Evolutionary conservation across 2,113 vertebrate genomes (phyloP).

Genomic region (Pseudorasbora parva): DNA sequence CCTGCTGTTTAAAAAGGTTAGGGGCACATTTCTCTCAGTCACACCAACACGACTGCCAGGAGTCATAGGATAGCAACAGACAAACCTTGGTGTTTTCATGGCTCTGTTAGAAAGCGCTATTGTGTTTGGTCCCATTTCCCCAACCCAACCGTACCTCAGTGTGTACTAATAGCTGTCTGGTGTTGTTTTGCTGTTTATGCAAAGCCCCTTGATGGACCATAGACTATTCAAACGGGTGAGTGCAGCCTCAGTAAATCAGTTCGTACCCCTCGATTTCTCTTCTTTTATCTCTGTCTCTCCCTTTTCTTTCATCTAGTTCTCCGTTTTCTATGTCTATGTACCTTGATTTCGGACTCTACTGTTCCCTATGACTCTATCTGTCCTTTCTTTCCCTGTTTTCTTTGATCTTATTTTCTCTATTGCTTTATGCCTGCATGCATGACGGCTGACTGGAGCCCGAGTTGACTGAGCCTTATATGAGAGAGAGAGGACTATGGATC

Average conservation of each 20-base stretch:
- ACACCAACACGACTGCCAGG: not conserved
- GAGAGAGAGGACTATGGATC: slow-evolving; percentile 63
- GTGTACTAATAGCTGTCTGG: slow-evolving; percentile 94
- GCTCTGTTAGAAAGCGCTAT: slow-evolving; percentile 53
- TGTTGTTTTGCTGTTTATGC: slow-evolving; percentile 95
- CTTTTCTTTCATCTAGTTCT: slow-evolving; percentile 41
- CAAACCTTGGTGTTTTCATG: slow-evolving; percentile 20
- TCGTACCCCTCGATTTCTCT: slow-evolving; percentile 49
- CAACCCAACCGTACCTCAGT: slow-evolving; percentile 47
- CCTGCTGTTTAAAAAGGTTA: not conserved
- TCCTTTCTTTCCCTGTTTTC: slow-evolving; percentile 59
- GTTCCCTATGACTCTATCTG: slow-evolving; percentile 42
- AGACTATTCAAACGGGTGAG: slow-evolving; percentile 99
- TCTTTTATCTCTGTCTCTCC: slow-evolving; percentile 19
- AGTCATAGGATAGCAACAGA: not conserved
- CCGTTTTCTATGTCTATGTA: slow-evolving; percentile 1
- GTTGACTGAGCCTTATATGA: slow-evolving; percentile 62
- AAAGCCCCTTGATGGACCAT: slow-evolving; percentile 99
- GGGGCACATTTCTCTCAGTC: not conserved
- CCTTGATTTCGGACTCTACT: slow-evolving; percentile 14
- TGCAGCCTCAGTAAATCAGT: slow-evolving; percentile 85
- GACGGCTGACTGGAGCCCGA: slow-evolving; percentile 70
- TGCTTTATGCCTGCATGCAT: slow-evolving; percentile 96
- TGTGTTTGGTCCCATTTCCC: slow-evolving; percentile 60
- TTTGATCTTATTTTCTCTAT: slow-evolving; percentile 67